A percentile compares a stretch with the other conserved stretches of the same genome.
phyloP scores from a whole-genome alignment of 2,888 invertebrate species.

The Amphipoea lucens region DNA sequence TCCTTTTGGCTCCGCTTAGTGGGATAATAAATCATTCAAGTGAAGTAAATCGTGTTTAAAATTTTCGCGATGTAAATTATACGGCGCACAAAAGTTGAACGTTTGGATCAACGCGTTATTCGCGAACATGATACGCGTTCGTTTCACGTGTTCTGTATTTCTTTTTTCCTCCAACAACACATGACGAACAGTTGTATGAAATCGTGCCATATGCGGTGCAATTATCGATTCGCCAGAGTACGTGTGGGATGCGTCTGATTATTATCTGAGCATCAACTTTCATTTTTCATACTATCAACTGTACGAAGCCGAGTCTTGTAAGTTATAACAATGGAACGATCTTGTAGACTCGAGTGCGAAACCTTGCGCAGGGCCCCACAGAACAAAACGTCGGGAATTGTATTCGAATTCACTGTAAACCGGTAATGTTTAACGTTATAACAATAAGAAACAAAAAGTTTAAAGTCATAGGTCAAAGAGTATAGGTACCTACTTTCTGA shows the following conservation, averaged over 20 bases:
- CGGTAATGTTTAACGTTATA: slow-evolving; percentile 34
- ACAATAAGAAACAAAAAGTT: slow-evolving; percentile 47
- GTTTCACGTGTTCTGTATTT: slow-evolving; percentile 46
- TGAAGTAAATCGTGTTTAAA: slow-evolving; percentile 62
- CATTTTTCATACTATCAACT: slow-evolving; percentile 60
- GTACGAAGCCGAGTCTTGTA: slow-evolving; percentile 34
- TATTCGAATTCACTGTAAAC: slow-evolving; percentile 42
- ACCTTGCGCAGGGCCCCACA: slow-evolving; percentile 34
- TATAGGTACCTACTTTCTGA: slow-evolving; percentile 10
- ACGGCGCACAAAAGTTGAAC: slow-evolving; percentile 51
- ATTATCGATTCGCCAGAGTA: slow-evolving; percentile 62
- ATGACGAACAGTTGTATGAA: slow-evolving; percentile 59
- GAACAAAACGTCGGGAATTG: slow-evolving; percentile 43
- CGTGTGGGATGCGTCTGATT: slow-evolving; percentile 62
- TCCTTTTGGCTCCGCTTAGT: slow-evolving; percentile 41
- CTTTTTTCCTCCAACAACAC: slow-evolving; percentile 53
- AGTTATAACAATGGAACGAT: slow-evolving; percentile 52
- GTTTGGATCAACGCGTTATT: slow-evolving; percentile 50
- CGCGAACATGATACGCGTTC: slow-evolving; percentile 49
- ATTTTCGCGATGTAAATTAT: slow-evolving; percentile 58
- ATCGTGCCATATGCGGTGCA: slow-evolving; percentile 57
- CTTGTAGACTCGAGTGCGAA: slow-evolving; percentile 28
- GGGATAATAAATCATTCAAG: slow-evolving; percentile 61
- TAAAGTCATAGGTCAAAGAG: slow-evolving; percentile 29
- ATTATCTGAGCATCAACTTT: slow-evolving; percentile 62